A percentile compares a stretch with the other conserved stretches of the same genome.
Conservation (phyloP, 2,797 vertebrate species). For the Clarias platycephalus region DNA sequence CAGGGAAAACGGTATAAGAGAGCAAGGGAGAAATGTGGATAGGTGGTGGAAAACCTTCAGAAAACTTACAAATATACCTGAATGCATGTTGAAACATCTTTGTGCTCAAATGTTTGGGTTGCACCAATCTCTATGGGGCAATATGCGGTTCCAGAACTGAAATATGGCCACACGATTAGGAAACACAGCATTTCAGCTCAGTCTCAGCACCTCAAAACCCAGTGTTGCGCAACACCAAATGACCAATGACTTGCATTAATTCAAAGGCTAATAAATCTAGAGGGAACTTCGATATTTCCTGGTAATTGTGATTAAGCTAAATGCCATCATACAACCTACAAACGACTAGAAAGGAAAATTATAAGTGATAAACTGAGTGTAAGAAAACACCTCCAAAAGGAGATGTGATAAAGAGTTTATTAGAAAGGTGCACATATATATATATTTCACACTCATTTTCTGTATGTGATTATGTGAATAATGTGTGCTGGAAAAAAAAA, state of each 20-base stretch:
- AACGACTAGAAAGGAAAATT: constrained; percentile 6
- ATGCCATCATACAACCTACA: not conserved
- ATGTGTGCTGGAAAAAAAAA: not conserved
- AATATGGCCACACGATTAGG: constrained; percentile 75
- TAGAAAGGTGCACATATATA: not conserved
- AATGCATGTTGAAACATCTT: constrained; percentile 40
- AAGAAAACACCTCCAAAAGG: no score
- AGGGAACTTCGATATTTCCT: not conserved
- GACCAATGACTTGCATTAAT: constrained; percentile 44
- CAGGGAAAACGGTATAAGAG: constrained; percentile 58
- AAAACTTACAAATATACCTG: constrained; percentile 15
- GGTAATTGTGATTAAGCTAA: constrained; percentile 17
- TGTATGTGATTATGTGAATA: not conserved
- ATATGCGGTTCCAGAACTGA: constrained; percentile 80
- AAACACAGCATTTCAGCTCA: constrained; percentile 75
- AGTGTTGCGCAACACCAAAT: constrained; percentile 71
- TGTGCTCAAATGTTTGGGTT: constrained; percentile 67
- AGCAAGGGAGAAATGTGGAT: constrained; percentile 50
- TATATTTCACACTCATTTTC: not conserved
- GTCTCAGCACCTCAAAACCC: constrained; percentile 46
- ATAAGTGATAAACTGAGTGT: not conserved
- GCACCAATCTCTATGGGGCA: constrained; percentile 77
- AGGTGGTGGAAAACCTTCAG: constrained; percentile 18
- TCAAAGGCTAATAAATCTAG: constrained; percentile 33
- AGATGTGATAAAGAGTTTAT: not conserved